Evolutionary conservation across 2,888 invertebrate genomes (phyloP), one percentile per base, ranked within the genome.

Genomic region (Orthonevra nobilis): DNA sequence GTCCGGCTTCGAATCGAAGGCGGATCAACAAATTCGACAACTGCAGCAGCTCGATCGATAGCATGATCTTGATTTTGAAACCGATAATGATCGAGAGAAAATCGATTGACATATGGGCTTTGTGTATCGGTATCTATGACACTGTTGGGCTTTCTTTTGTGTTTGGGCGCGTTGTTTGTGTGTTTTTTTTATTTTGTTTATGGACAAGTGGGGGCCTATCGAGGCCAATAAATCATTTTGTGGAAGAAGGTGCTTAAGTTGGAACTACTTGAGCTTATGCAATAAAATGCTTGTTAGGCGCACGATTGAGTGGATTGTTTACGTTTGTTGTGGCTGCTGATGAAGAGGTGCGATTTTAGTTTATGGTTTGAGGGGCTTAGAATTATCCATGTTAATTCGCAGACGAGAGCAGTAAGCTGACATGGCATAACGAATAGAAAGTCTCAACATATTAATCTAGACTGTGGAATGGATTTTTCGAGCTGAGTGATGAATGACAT

Each of bases 51-150:
- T n/a, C 17, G 17, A 34, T 19, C 1, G 46, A 23, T 7, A 20
- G 50, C 32, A 28, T 58, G 69, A 69, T 75, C 69, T 77, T 70
- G 63, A 77, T 77, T 77, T 77, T 64, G 75, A 77, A 77, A 77
- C 52, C 69, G 63, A 64, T 77, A 69, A 63, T 69, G 63, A 70
- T 77, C 61, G 56, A 40, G 14, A 48, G 54, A 68, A 66, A 75
- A 68, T 75, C 68, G 54, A 75, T 44, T 75, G 68, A 61, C 60
- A 68, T 54, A 30, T 26, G 54, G 52, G 38, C 36, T 54, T 34
- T 30, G 44, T 26, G 12, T 44, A 30, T 36, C 9, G 3, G 61
- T 26, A 19, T 61, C 36, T 38, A 17, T 38, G 46, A 61, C 26
- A 48, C 17, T 36, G 36, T 34, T 15, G n/a, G 46, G 34, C 10